Evolutionary conservation across 2,888 invertebrate genomes (phyloP).

Genomic region (Pollenia amentaria): DNA sequence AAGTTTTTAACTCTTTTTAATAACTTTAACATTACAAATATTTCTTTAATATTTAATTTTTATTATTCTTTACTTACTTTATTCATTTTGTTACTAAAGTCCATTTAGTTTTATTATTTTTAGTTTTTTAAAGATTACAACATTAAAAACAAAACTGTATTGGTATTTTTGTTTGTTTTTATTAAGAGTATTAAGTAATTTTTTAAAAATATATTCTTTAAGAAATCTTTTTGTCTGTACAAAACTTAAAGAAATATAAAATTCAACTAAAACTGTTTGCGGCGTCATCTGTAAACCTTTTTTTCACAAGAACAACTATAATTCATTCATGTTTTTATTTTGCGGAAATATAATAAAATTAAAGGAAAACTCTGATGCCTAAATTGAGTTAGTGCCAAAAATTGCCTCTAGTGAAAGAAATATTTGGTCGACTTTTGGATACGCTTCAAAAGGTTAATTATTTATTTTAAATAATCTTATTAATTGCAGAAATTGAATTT

Average conservation of each 20-base stretch:
- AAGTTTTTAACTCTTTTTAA: too few species aligned
- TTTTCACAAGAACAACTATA: constrained; percentile 13
- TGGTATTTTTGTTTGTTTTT: background rate
- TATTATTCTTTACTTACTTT: constrained; percentile 51
- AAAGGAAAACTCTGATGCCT: constrained; percentile 44
- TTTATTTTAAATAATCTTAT: too few species aligned
- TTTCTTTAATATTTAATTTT: background rate
- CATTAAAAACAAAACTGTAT: background rate
- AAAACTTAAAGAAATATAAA: constrained; percentile 16
- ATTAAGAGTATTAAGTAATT: too few species aligned
- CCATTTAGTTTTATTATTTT: constrained; percentile 30
- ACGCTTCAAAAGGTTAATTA: background rate
- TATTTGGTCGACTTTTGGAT: constrained; percentile 4
- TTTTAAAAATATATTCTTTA: background rate
- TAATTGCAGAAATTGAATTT: too few species aligned
- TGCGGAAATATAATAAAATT: constrained; percentile 16
- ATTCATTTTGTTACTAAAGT: constrained; percentile 56
- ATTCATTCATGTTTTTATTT: constrained; percentile 59
- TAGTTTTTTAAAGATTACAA: background rate
- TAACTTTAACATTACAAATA: too few species aligned
- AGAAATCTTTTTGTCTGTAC: constrained; percentile 5
- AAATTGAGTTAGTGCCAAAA: constrained; percentile 71
- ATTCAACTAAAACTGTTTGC: constrained; percentile 56
- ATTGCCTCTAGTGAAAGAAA: constrained; percentile 22
- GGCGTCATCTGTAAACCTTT: constrained; percentile 7